Evolutionary conservation across 2,113 vertebrate species (phyloP).

Genomic region (Rana temporaria): DNA sequence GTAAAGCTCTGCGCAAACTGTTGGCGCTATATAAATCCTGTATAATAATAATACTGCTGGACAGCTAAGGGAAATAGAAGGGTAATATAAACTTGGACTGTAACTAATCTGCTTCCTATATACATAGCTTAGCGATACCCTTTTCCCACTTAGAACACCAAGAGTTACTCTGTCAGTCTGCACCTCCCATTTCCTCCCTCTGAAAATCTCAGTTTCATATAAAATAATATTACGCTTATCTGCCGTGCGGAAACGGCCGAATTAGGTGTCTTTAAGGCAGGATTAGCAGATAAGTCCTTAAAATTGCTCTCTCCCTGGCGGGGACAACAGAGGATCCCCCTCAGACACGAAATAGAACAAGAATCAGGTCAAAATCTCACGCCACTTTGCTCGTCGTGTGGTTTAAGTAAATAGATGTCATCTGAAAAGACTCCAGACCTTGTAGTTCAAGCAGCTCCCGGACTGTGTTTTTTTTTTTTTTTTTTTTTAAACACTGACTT

Average conservation of each 20-base stretch:
- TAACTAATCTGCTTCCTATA: too few relatives aligned
- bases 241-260: not conserved
- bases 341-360: slow-evolving; percentile 63
- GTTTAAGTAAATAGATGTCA: slow-evolving; percentile 77
- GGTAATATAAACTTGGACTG: too few relatives aligned
- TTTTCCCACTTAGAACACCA: not conserved
- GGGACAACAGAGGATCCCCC: not conserved
- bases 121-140: not conserved
- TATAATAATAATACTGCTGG: too few relatives aligned
- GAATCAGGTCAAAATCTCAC: slow-evolving; percentile 71
- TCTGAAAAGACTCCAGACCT: slow-evolving; percentile 62
- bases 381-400: slow-evolving; percentile 70
- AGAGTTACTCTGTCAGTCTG: not conserved
- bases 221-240: not conserved
- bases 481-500: slow-evolving; percentile 63
- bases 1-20: too few relatives aligned
- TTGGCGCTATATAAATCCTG: too few relatives aligned
- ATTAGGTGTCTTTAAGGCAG: not conserved
- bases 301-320: not conserved
- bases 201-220: not conserved
- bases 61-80: too few relatives aligned
- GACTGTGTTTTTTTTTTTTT: slow-evolving; percentile 57
- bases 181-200: not conserved
- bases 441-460: slow-evolving; percentile 72
- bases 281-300: slow-evolving; percentile 21